These are phyloP conservation scores for Lynx canadensis DNA, from an alignment of 2,113 vertebrate species.

Conservation along the genomic window DNA sequence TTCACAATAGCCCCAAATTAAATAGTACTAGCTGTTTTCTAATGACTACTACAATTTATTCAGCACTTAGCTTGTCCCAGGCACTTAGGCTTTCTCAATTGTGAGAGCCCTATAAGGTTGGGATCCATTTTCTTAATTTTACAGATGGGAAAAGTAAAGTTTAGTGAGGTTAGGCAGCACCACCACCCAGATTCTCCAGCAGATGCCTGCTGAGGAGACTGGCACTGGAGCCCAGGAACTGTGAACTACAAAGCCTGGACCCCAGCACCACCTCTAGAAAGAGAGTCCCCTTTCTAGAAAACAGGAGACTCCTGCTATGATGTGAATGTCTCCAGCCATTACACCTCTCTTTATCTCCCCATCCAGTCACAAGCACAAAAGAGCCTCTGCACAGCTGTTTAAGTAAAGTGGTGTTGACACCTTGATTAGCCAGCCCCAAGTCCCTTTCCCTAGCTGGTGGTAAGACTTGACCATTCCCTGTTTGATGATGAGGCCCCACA, in stretches of 20 bases:
- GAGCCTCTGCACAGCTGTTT: neutral
- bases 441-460: neutral
- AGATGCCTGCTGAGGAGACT: neutral
- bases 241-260: neutral
- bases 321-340: neutral
- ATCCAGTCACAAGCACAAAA: neutral
- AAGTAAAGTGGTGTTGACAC: neutral
- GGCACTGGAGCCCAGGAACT: neutral
- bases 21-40: neutral
- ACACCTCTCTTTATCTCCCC: neutral
- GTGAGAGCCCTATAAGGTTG: neutral
- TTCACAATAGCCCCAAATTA: neutral
- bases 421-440: neutral
- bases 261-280: neutral
- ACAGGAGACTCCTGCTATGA: rapidly evolving
- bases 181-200: neutral
- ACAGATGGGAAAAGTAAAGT: neutral
- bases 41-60: neutral
- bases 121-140: neutral
- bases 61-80: neutral
- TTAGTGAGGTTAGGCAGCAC: neutral
- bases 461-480: neutral
- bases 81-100: neutral
- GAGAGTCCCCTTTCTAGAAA: neutral
- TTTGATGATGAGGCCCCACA: neutral